A percentile compares a stretch with the other conserved stretches of the same genome.
Evolutionary conservation across 1,140 invertebrate species (phyloP).

Genomic region (Pseudomyrmex concolor): DNA sequence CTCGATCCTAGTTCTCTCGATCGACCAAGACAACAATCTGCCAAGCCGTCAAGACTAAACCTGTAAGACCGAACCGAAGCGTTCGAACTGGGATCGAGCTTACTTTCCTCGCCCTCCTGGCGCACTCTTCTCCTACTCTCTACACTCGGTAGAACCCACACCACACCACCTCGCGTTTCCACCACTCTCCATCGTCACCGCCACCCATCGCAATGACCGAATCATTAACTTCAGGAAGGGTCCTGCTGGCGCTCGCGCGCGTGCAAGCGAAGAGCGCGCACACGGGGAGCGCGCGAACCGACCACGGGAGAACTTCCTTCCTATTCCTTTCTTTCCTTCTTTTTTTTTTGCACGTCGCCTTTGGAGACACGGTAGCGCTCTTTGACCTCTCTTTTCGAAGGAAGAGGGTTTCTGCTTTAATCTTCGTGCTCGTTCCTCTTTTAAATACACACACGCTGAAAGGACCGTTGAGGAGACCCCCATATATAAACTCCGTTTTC

Average conservation of each 20-base stretch:
- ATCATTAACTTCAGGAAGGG: constrained; percentile 73
- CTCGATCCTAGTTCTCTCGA: constrained; percentile 16
- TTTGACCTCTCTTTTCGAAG: constrained; percentile 39
- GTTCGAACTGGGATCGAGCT: constrained; percentile 78
- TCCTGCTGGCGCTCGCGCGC: constrained; percentile 63
- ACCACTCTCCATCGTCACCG: constrained; percentile 67
- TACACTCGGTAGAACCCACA: constrained; percentile 69
- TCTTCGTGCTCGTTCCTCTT: constrained; percentile 14
- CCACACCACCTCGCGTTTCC: constrained; percentile 67
- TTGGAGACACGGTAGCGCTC: constrained; percentile 43
- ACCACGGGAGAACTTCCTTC: constrained; percentile 23
- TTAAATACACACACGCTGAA: not conserved
- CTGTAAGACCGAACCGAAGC: constrained; percentile 64
- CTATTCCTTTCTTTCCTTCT: constrained; percentile 17
- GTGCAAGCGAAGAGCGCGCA: constrained; percentile 29
- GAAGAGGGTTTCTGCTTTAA: constrained; percentile 45
- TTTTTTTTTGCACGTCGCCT: not conserved
- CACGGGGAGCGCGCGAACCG: constrained; percentile 26
- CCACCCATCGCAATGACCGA: constrained; percentile 72
- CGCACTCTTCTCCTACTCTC: constrained; percentile 75
- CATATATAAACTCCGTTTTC: not conserved
- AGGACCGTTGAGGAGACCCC: not conserved
- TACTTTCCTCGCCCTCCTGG: constrained; percentile 72
- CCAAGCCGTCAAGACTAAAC: constrained; percentile 49
- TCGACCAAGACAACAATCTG: constrained; percentile 58